These are phyloP conservation scores for Brachionus koreanus DNA, from an alignment of 1,140 invertebrate genomes.

Conservation along the genomic window DNA sequence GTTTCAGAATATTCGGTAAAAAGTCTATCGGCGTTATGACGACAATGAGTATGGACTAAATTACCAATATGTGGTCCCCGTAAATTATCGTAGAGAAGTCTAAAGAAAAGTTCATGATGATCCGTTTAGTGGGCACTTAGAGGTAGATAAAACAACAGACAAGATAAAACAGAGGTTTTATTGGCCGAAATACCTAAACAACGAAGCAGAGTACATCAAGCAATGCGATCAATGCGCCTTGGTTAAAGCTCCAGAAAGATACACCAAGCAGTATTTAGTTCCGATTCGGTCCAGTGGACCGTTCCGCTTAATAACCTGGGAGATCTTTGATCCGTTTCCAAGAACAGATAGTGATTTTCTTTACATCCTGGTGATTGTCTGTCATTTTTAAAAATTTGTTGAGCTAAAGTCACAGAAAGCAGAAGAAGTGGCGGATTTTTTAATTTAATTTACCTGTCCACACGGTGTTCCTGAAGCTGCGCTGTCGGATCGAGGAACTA, in stretches of 20 bases:
- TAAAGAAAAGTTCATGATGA: background rate
- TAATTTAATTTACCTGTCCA: background rate
- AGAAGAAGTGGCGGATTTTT: background rate
- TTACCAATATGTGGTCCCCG: background rate
- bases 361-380: background rate
- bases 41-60: background rate
- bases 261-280: background rate
- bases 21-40: background rate
- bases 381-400: background rate
- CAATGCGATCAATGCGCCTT: background rate
- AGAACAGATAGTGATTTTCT: background rate
- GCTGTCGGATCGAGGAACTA: background rate
- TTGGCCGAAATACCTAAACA: background rate
- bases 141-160: background rate
- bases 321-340: background rate
- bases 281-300: background rate
- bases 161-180: background rate
- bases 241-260: background rate
- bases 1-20: background rate
- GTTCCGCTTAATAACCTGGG: background rate
- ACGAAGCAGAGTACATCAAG: background rate
- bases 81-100: background rate
- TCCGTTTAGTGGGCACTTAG: background rate
- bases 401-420: background rate
- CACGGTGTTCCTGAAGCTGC: background rate